Base-by-base conservation (phyloP, 2,888 invertebrate species). In the Sesamia inferens region DNA sequence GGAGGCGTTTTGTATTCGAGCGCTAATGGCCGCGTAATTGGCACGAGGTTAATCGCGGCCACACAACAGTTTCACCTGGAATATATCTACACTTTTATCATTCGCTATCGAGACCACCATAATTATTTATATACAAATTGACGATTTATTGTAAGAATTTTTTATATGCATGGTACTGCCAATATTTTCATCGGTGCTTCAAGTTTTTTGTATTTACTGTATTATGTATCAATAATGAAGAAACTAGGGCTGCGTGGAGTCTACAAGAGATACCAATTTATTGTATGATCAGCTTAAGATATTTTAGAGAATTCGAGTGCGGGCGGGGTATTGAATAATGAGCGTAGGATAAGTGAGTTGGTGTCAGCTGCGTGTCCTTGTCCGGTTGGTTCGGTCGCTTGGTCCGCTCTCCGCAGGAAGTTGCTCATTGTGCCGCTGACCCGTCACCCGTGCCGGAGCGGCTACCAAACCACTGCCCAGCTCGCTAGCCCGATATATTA, bases 21-120 rank as follows among this genome's bases (percentile, higher is more conserved):
- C 92, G 91, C 92, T 95, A 95, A 95, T 95, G 93, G 91, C 85
- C 87, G 90, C 84, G 92, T 95, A 95, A 96, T 95, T 95, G 93
- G 94, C 90, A 90, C 94, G 94, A 94, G 93, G 92, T 92, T 92
- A 91, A 88, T 83, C 82, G 90, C 90, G 91, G 91, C 92, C 92
- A 91, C 82, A 82, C 68, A 78, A 79, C 75, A 80, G 79, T 58
- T 80, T 81, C 84, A 86, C 79, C 82, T 81, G 81, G 74, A 79
- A 83, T 77, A 19, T 16, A 74, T 84, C 74, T 85, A 76, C 81
- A 83, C 83, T 87, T 88, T 86, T 89, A 88, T 91, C 91, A 92
- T 92, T 71, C 55, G 69, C 62, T 76, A 80, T 73, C 47, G 68
- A 71, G 66, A 79, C 61, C 74, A 68, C 71, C 57, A 47, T 76